Evolutionary conservation across 2,113 vertebrate species (phyloP).

Genomic region (Nothoprocta pentlandii): DNA sequence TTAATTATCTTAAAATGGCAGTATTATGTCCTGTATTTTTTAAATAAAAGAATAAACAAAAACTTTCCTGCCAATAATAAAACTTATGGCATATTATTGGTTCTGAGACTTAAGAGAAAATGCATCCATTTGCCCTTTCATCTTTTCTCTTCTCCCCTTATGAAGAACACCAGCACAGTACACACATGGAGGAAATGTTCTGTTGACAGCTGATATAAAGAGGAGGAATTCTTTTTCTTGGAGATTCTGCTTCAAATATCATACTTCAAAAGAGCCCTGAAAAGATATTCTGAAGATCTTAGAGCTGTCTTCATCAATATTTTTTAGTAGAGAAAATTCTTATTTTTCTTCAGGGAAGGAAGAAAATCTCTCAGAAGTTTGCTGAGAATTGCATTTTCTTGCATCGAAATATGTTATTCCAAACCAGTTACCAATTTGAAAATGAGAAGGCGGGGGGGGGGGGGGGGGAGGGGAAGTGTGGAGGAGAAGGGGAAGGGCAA

Average conservation of each 20-base stretch:
- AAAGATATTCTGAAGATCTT: not conserved
- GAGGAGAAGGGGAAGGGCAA: not conserved
- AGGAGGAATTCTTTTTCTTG: rapidly evolving
- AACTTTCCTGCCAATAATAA: not conserved
- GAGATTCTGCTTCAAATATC: not conserved
- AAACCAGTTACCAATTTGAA: not conserved
- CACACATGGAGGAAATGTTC: not conserved
- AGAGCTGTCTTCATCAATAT: not conserved
- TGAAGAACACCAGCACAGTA: not conserved
- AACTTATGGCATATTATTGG: not conserved
- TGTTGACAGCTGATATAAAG: not conserved
- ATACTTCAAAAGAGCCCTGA: not conserved
- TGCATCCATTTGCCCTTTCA: not conserved
- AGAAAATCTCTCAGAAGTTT: not conserved
- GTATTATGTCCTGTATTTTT: not conserved
- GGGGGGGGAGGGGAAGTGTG: not conserved
- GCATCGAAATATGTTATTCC: not conserved
- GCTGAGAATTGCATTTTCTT: not conserved
- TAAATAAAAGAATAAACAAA: too few relatives aligned
- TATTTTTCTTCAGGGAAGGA: not conserved
- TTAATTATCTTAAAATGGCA: not conserved
- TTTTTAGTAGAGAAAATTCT: not conserved
- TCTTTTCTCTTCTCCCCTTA: not conserved
- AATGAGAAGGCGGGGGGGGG: not conserved
- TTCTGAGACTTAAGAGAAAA: not conserved